A percentile compares a stretch with the other conserved stretches of the same genome.
These are phyloP conservation scores for Nomia melanderi DNA, from an alignment of 1,140 invertebrate species.

Conservation along the genomic window DNA sequence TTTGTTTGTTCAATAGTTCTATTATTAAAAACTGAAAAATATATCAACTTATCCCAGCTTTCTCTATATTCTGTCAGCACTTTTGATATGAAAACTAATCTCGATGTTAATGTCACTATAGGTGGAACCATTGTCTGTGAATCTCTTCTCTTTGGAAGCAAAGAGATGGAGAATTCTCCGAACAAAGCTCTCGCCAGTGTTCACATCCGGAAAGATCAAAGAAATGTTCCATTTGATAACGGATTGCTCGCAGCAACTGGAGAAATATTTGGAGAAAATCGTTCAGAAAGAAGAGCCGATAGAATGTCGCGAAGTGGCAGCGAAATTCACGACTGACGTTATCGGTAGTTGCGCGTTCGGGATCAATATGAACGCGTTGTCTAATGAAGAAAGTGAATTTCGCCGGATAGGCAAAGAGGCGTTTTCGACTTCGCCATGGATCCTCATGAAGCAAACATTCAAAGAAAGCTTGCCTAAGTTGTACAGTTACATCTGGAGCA, in stretches of 20 bases:
- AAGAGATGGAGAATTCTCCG: constrained; percentile 80
- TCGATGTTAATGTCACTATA: background rate
- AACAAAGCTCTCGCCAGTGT: constrained; percentile 75
- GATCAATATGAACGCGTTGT: constrained; percentile 79
- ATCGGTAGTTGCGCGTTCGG: constrained; percentile 74
- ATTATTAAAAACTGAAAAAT: too few relatives aligned
- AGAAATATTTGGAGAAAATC: constrained; percentile 70
- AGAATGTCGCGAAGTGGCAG: constrained; percentile 79
- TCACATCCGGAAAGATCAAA: constrained; percentile 57
- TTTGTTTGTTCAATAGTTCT: too few relatives aligned
- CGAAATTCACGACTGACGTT: constrained; percentile 80
- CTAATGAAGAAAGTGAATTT: constrained; percentile 79
- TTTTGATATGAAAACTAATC: constrained; percentile 36
- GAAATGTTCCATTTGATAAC: constrained; percentile 72
- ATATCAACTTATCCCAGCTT: too few relatives aligned
- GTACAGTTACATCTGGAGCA: constrained; percentile 49
- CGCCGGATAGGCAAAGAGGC: constrained; percentile 70
- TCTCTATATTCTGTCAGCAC: constrained; percentile 28
- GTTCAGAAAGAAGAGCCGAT: constrained; percentile 62
- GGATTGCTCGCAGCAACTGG: constrained; percentile 69
- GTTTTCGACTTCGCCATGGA: constrained; percentile 75
- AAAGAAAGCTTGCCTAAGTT: constrained; percentile 61
- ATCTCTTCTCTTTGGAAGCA: constrained; percentile 72
- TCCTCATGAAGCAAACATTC: constrained; percentile 61
- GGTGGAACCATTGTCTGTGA: constrained; percentile 64